Percentiles rank a stretch among this genome's conserved stretches.
phyloP scores from a whole-genome alignment of 1,140 invertebrate species.

The Plectrocnemia conspersa region DNA sequence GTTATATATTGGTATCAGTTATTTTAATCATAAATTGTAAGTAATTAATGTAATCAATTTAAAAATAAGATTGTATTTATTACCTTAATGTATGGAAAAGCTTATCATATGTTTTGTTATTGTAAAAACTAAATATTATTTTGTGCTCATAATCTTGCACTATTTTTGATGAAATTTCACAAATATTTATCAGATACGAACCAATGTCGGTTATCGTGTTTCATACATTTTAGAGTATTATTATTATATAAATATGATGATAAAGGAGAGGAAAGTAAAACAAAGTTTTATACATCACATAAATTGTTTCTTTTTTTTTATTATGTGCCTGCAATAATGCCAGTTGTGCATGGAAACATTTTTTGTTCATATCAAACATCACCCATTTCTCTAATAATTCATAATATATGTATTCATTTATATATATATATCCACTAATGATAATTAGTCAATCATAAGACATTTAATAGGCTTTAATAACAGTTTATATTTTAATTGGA shows the following conservation, averaged over 20 bases:
- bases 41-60: no score
- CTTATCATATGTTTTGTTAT: no score
- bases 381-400: constrained; percentile 10
- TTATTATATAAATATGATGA: neutral
- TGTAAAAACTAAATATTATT: no score
- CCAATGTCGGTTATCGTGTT: no score
- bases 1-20: no score
- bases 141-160: no score
- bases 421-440: no score
- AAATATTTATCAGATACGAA: no score
- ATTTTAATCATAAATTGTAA: no score
- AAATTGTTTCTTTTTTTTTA: constrained; percentile 18
- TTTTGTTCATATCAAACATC: constrained; percentile 17
- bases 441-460: constrained; percentile 35
- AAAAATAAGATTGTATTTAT: no score
- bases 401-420: constrained; percentile 18
- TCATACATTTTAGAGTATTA: neutral
- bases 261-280: neutral
- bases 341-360: constrained; percentile 25
- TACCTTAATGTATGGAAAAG: no score
- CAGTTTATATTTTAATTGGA: constrained; percentile 14
- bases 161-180: no score
- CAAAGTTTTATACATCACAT: constrained; percentile 12
- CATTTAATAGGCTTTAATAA: constrained; percentile 33
- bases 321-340: constrained; percentile 28